Base-by-base conservation (phyloP, 2,797 vertebrate species). In the Calcarius lapponicus region DNA sequence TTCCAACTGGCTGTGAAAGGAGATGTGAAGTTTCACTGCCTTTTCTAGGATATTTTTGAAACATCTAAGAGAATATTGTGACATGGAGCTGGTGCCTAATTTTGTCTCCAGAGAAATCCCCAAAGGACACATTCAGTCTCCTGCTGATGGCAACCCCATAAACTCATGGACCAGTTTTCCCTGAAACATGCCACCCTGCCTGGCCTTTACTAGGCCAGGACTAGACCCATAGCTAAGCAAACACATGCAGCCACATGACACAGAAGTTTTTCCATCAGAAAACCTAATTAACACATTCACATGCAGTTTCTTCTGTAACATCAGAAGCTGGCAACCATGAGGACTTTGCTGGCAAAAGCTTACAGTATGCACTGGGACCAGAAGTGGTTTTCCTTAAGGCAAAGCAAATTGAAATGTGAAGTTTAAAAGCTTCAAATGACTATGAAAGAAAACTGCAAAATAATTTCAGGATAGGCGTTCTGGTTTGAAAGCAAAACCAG, bases 31-130 rank as follows among this genome's bases (percentile, higher is more conserved):
- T 72, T 61, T 50, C 78, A 34, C 21, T 45, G 29, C 24, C 29
- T 80, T 92, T 80, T 43, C 51, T 34, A 7, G 9, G 12, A 11
- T 10, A 12, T 32, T 25, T 86, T 66, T 14, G 47, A 80, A 70
- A 31, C 3, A 50, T n/a, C 19, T 48, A 26, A 82, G n/a, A 79
- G 5, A 61, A 58, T 38, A 51, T 1, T 32, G 42, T 1, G 2
- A 5, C 1, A 8, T 5, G 15, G 42, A 31, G 2, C 0, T 0
- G 2, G 16, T 67, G 51, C 28, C 26, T 65, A 2, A 45, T 62
- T 47, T 61, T 56, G 6, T n/a, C 79, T 85, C 22, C 62, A 69
- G 45, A n/a, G 38, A 73, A 89, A 88, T 71, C 10, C 9, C 50
- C 34, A 25, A 64, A 61, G 18, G 34, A 57, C 25, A 31, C 4